Percentiles rank a stretch among this genome's conserved stretches.
Conservation (phyloP, 2,113 vertebrate species). For the Nothocercus julius region DNA sequence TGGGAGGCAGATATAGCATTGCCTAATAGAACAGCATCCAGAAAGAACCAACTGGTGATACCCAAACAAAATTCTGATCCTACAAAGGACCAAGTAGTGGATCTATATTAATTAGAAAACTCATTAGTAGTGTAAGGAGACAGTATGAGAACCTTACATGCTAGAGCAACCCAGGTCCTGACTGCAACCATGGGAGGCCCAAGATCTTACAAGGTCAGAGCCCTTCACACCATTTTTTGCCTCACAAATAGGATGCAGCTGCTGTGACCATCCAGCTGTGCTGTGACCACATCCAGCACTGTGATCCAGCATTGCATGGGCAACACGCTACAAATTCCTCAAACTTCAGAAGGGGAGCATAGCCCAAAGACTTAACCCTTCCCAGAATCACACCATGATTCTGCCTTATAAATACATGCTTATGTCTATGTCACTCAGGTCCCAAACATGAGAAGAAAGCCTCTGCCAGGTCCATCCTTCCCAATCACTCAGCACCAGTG, state of each 20-base stretch:
- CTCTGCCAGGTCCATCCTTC: neutral
- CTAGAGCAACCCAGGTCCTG: neutral
- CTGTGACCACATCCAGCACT: no score
- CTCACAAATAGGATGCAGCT: neutral
- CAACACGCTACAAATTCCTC: neutral
- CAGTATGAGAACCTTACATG: neutral
- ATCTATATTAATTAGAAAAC: neutral
- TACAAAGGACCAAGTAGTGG: neutral
- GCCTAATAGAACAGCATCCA: neutral
- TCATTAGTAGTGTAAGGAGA: neutral
- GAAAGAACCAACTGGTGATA: neutral
- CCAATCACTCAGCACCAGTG: rapidly evolving
- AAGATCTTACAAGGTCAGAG: neutral
- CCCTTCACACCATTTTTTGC: neutral
- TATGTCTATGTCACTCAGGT: rapidly evolving
- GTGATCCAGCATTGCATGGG: neutral
- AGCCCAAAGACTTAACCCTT: neutral
- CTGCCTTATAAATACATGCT: neutral
- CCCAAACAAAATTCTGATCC: neutral
- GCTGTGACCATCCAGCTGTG: neutral
- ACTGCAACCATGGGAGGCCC: neutral
- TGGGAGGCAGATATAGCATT: neutral
- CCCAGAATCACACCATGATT: rapidly evolving
- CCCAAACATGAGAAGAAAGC: neutral
- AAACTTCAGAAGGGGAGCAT: neutral